Conservation (phyloP, 2,113 vertebrate species). For the Okapia johnstoni region DNA sequence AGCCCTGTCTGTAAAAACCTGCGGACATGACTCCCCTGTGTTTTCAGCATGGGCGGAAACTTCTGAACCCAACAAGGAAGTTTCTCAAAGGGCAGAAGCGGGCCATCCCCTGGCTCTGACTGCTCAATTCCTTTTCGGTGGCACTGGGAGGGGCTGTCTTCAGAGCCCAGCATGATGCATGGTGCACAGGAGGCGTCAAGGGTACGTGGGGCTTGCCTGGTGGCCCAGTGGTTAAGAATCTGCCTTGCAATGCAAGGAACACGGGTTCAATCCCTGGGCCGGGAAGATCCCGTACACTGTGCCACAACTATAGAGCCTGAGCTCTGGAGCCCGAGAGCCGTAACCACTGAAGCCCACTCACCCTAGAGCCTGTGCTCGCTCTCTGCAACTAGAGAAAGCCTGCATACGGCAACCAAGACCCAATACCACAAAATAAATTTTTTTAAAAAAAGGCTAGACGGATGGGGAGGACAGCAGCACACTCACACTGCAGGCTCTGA, state of each 20-base stretch:
- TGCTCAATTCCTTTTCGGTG: neutral
- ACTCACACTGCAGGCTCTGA: neutral
- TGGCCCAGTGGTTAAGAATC: neutral
- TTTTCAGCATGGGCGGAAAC: neutral
- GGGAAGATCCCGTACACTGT: fast-evolving
- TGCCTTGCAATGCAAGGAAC: neutral
- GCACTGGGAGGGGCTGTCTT: neutral
- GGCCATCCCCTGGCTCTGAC: neutral
- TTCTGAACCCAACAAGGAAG: neutral
- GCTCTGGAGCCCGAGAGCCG: fast-evolving
- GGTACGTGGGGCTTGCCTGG: neutral
- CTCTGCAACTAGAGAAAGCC: neutral
- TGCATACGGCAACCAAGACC: neutral
- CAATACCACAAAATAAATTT: neutral
- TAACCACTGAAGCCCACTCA: neutral
- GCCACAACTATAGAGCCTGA: neutral
- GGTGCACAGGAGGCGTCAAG: neutral
- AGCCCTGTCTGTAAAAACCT: neutral
- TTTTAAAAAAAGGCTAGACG: neutral
- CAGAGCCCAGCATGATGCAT: neutral
- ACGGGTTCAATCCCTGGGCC: neutral
- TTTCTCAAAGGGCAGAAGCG: neutral
- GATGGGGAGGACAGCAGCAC: neutral
- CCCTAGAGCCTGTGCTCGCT: neutral
- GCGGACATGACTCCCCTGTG: neutral